Evolutionary conservation across 2,888 invertebrate genomes (phyloP).

Genomic region (Eupithecia vulgata): DNA sequence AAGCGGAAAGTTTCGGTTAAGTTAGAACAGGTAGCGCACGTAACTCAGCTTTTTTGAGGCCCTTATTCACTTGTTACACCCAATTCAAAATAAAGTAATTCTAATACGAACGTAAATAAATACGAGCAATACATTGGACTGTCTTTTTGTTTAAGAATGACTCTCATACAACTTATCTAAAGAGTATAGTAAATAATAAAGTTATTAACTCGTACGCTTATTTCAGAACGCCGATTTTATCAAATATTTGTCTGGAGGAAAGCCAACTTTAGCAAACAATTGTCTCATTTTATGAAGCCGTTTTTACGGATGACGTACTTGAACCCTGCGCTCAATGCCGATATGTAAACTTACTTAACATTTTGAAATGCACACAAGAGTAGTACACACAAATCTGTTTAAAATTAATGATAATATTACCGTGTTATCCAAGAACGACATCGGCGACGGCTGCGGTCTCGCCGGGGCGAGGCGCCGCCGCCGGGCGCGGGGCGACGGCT

Average conservation of each 20-base stretch:
- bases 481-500: too few species aligned
- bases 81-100: background rate
- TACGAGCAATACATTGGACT: background rate
- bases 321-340: background rate
- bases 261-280: constrained; percentile 17
- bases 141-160: background rate
- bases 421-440: background rate
- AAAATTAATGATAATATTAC: background rate
- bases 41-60: background rate
- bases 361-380: background rate
- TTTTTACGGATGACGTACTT: constrained; percentile 7
- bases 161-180: background rate
- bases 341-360: background rate
- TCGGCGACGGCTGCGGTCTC: background rate
- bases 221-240: constrained; percentile 11
- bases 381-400: background rate
- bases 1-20: background rate
- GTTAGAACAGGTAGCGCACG: background rate
- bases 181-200: background rate
- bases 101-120: background rate
- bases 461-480: background rate
- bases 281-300: constrained; percentile 22
- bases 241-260: constrained; percentile 15
- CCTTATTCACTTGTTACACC: background rate
- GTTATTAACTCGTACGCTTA: background rate